Base-by-base conservation (phyloP, 1,140 invertebrate genomes). In the Drosophila sulfurigaster region DNA sequence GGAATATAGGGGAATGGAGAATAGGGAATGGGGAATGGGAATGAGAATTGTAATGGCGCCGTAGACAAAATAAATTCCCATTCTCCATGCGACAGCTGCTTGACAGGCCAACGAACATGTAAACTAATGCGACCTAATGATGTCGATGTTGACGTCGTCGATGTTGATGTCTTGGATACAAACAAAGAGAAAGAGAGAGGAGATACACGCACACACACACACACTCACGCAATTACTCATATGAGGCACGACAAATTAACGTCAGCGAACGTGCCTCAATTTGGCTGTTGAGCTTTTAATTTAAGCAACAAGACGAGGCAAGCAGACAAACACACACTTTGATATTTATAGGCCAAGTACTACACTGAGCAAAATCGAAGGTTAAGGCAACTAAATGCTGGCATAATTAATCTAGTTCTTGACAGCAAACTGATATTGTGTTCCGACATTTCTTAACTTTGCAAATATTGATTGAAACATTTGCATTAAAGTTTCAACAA, bases 81-180 rank as follows among this genome's bases (percentile, higher is more conserved):
- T 57, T 13, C 35, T 41, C 32, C 49, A 32, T 7, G 13, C 60
- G 73, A 54, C 67, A 68, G 51, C 64, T 62, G 35, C 59, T 58
- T 78, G 75, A 69, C 76, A 76, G 78, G 78, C 60, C 56, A 52
- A 51, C 51, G 41, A 74, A 65, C 71, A 79, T 82, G 81, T 72
- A 76, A 77, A 82, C 81, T 79, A 80, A 77, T 83, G 73, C 72
- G 64, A 67, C 63, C 67, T 76, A 66, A 66, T 70, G 66, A 79
- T 75, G 72, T 64, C 66, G 66, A 62, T 59, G 41, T 51, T 43
- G 38, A 30, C 51, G 66, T 52, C 56, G 51, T 20, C 38, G 57
- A 25, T 43, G 51, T 66, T 57, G 28, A 59, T 52, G 65, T 74
- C 57, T 62, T 62, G 65, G 7, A 15, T 15, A 52, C 52, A 59